Base-by-base conservation (phyloP, 2,113 vertebrate species). In the Oryzias javanicus region DNA sequence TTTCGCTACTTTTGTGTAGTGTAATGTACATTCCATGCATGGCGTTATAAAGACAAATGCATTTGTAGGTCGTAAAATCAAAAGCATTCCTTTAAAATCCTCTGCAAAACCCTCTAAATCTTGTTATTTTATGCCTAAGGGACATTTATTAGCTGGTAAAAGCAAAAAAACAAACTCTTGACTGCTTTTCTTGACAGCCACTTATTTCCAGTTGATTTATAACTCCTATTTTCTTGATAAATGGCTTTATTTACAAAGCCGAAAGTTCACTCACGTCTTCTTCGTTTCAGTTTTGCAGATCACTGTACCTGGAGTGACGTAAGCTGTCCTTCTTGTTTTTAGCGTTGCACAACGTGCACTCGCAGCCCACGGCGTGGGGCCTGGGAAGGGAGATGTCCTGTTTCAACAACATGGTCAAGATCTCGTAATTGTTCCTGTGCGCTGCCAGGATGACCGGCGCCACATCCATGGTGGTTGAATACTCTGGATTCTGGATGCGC, bases 291-390 rank as follows among this genome's bases (percentile, higher is more conserved):
- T 19, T 1, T 35, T 25, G 4, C 14, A 25, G 5, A 17, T 61
- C 74, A 2, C 20, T 17, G 42, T 73, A 94, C 97, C 97, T 95
- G 85, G 97, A 99, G 88, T 99, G 97, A 14, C 97, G 90, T 1
- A 99, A 89, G 74, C 97, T 99, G 69, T 99, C 97, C 77, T 98
- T 99, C 87, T 98, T 98, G 92, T 99, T 99, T 84, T 99, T 99
- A 79, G 96, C 97, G 42, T 96, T 96, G 88, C 97, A 99, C 52
- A 99, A 85, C 0, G 94, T 98, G 73, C 97, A 99, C 67, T 99
- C 97, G 80, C 97, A 99, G 81, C 97, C 97, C 4, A 99, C 97
- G 5, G 97, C 97, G 45, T 99, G 97, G 16, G 97, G 97, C 67
- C 97, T 94, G 14, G 97, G 97, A 44, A 99, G 91, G 0, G 97